Percentiles rank a stretch among this genome's conserved stretches.
phyloP scores from a whole-genome alignment of 2,113 vertebrate genomes.

The Cnemophilus loriae region DNA sequence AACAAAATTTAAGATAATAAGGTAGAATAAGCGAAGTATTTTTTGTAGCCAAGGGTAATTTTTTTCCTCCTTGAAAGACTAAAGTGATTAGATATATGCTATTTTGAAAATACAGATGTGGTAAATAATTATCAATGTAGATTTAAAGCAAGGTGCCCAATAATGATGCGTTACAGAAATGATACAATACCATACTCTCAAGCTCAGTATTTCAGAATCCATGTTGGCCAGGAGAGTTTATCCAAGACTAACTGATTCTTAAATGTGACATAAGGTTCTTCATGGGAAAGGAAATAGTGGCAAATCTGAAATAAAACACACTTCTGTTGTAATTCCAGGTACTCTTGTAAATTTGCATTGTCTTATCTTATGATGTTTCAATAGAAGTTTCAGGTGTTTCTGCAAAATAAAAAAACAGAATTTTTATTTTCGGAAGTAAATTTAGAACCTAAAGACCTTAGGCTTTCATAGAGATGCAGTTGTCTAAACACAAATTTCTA shows the following conservation, averaged over 20 bases:
- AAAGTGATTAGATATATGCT: not conserved
- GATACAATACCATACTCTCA: not conserved
- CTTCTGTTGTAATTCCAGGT: not conserved
- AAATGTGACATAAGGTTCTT: not conserved
- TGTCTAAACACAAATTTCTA: not conserved
- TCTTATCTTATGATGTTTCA: not conserved
- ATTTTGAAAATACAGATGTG: not conserved
- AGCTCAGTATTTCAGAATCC: not conserved
- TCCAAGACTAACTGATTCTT: not conserved
- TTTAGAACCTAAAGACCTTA: not conserved
- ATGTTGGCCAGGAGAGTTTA: not conserved
- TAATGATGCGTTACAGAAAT: not conserved
- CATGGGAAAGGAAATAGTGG: not conserved
- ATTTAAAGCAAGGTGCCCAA: not conserved
- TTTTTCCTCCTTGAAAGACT: not conserved
- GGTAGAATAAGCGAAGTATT: not conserved
- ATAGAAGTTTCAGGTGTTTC: not conserved
- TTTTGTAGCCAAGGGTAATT: not conserved
- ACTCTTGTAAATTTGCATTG: not conserved
- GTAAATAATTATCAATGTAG: not conserved
- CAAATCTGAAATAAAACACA: not conserved
- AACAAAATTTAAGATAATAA: not conserved
- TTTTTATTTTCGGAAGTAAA: not conserved
- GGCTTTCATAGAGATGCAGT: not conserved
- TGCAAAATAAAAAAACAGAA: not conserved